Percentiles rank a stretch among this genome's conserved stretches.
phyloP scores from a whole-genome alignment of 53 echinoderm and acorn worm species.

The Echinometra lucunter region DNA sequence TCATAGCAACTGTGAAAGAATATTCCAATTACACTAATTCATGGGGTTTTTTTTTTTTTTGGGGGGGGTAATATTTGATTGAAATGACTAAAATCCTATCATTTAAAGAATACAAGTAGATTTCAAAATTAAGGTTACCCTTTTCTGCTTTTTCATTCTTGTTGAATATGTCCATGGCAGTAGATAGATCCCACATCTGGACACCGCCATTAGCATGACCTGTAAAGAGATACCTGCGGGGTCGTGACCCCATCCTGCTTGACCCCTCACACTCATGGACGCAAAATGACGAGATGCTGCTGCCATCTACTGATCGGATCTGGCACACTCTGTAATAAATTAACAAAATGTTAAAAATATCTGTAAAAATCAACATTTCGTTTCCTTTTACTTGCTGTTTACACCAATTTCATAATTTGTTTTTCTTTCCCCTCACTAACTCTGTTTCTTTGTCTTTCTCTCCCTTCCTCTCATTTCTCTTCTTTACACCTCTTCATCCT shows the following conservation, averaged over 20 bases:
- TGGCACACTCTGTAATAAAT: constrained; percentile 79
- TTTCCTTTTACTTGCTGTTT: too few relatives aligned
- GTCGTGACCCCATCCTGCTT: constrained; percentile 97
- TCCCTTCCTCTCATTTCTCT: background rate
- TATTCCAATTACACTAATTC: too few relatives aligned
- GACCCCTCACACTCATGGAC: constrained; percentile 99
- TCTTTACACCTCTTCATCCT: background rate
- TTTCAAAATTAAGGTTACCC: background rate
- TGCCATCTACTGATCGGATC: constrained; percentile 90
- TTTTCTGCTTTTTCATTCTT: constrained; percentile 83
- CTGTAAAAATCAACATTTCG: background rate
- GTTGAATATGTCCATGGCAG: constrained; percentile 84
- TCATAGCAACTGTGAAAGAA: too few relatives aligned
- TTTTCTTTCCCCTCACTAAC: background rate
- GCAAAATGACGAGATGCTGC: constrained; percentile 89
- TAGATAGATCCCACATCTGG: constrained; percentile 97
- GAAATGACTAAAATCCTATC: too few relatives aligned
- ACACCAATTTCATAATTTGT: background rate
- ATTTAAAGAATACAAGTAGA: background rate
- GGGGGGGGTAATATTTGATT: too few relatives aligned
- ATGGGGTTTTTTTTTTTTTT: too few relatives aligned
- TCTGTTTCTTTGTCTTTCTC: background rate
- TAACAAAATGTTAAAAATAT: background rate
- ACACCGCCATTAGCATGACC: constrained; percentile 96
- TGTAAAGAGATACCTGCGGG: constrained; percentile 93